A percentile compares a stretch with the other conserved stretches of the same genome.
These are phyloP conservation scores for Datnioides undecimradiatus DNA, from an alignment of 2,113 vertebrate species.

Conservation along the genomic window DNA sequence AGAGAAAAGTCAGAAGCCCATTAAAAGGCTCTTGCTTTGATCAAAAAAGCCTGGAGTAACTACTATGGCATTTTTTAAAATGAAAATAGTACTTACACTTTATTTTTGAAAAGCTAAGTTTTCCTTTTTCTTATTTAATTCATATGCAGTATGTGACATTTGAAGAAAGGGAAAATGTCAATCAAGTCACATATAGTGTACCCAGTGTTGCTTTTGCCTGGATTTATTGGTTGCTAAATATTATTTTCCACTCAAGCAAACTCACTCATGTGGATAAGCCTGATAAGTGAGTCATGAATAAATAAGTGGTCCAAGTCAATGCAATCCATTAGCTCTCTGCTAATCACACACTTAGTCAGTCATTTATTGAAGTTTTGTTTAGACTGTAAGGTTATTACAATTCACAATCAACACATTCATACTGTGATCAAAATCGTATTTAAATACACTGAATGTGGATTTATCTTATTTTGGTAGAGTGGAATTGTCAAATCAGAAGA, in stretches of 20 bases:
- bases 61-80: too few relatives aligned
- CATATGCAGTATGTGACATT: neutral
- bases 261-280: constrained; percentile 55
- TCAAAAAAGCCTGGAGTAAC: too few relatives aligned
- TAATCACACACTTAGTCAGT: constrained; percentile 41
- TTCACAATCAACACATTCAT: constrained; percentile 6
- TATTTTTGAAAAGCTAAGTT: too few relatives aligned
- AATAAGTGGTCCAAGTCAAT: constrained; percentile 66
- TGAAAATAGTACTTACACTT: too few relatives aligned
- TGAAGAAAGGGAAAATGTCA: neutral
- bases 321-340: constrained; percentile 58
- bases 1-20: neutral
- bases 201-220: constrained; percentile 34
- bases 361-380: constrained; percentile 48
- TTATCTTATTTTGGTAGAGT: neutral
- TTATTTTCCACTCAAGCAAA: constrained; percentile 55
- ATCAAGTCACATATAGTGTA: neutral
- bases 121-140: too few relatives aligned
- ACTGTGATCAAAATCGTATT: constrained; percentile 2
- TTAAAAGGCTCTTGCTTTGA: neutral
- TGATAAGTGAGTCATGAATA: constrained; percentile 75
- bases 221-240: constrained; percentile 36
- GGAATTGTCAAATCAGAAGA: neutral
- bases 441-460: neutral
- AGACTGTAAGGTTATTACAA: constrained; percentile 16